A percentile compares a stretch with the other conserved stretches of the same genome.
phyloP scores from a whole-genome alignment of 37 sponge, comb jelly and placozoan species.

The Cliona cf. orientalis region DNA sequence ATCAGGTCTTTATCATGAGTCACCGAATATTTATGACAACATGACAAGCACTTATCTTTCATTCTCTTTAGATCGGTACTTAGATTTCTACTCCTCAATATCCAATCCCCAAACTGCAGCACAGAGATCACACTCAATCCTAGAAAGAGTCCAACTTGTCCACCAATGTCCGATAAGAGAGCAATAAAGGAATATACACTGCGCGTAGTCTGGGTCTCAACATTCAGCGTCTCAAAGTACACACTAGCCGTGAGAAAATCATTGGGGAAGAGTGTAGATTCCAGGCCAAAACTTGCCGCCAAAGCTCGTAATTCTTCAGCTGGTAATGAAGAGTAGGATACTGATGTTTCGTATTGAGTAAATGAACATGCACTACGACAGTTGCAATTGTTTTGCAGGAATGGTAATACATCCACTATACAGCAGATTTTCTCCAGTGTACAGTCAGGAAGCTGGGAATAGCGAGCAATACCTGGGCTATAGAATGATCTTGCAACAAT shows the following conservation, averaged over 20 bases:
- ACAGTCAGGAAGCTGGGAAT: neutral
- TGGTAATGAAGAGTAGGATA: constrained; percentile 18
- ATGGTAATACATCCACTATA: neutral
- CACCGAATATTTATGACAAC: no score
- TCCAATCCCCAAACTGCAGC: no score
- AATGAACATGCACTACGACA: neutral
- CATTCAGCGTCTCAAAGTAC: constrained; percentile 1
- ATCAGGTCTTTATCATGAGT: no score
- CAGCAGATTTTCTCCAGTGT: constrained; percentile 12
- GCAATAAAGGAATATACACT: constrained; percentile 13
- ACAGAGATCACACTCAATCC: constrained; percentile 56
- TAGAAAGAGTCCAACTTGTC: constrained; percentile 52
- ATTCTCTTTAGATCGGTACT: no score
- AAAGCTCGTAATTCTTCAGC: neutral
- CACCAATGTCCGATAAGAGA: constrained; percentile 54
- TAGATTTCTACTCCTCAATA: no score
- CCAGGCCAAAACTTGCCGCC: neutral
- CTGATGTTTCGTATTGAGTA: neutral
- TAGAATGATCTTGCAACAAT: neutral
- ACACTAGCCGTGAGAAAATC: neutral
- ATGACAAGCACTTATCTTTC: no score
- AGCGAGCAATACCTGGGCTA: neutral
- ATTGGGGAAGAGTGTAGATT: neutral
- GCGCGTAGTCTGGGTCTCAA: neutral
- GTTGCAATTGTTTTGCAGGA: neutral